phyloP scores from a whole-genome alignment of 2,888 invertebrate genomes.

The Calameuta idolon region DNA sequence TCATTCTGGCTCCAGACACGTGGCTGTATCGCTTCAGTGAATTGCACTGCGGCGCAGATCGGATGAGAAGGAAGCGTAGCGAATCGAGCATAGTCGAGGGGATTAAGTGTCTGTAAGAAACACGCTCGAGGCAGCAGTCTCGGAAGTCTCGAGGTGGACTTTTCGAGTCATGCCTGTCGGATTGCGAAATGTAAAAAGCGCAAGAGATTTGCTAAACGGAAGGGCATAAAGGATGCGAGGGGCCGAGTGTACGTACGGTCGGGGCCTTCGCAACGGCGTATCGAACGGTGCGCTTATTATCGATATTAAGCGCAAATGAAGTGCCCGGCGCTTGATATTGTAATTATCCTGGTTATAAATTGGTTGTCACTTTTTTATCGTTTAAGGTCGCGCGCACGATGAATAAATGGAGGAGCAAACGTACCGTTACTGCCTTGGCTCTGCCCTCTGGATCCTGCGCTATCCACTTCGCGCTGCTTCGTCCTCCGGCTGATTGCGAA shows the following conservation, averaged over 20 bases:
- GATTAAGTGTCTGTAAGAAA: background rate
- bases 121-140: background rate
- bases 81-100: background rate
- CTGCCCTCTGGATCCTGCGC: conserved; percentile 30
- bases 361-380: conserved; percentile 59
- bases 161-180: conserved; percentile 8
- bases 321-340: conserved; percentile 56
- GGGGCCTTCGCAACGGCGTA: background rate
- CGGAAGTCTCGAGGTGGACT: background rate
- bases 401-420: conserved; percentile 57
- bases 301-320: conserved; percentile 50
- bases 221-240: background rate
- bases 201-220: conserved; percentile 2
- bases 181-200: background rate
- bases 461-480: conserved; percentile 24
- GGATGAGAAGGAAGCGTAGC: background rate
- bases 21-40: background rate
- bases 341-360: conserved; percentile 64
- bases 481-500: background rate
- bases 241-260: background rate
- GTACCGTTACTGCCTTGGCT: conserved; percentile 57
- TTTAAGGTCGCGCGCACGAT: conserved; percentile 58
- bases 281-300: conserved; percentile 41
- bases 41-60: background rate
- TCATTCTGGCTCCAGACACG: background rate